phyloP scores from a whole-genome alignment of 1,140 invertebrate species.

The Nasonia giraulti region DNA sequence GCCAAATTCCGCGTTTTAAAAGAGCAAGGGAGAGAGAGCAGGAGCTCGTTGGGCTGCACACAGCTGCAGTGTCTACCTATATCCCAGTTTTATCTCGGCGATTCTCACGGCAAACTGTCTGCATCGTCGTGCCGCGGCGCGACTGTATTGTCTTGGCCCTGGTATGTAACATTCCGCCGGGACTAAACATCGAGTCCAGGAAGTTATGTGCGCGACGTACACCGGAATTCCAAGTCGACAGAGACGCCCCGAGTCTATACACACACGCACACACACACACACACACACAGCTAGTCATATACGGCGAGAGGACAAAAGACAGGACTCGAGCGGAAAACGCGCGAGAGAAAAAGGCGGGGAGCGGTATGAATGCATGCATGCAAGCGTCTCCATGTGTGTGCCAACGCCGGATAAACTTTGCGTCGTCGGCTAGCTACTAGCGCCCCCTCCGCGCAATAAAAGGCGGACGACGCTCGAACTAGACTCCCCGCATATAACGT shows the following conservation, averaged over 20 bases:
- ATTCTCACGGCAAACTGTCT: constrained; percentile 38
- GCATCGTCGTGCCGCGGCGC: neutral
- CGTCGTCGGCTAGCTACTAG: neutral
- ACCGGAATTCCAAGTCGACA: constrained; percentile 37
- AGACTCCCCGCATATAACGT: neutral
- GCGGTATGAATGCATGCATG: constrained; percentile 42
- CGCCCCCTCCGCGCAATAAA: neutral
- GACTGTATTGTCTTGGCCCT: constrained; percentile 36
- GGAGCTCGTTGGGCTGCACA: neutral
- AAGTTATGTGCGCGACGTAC: constrained; percentile 49
- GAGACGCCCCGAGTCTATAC: neutral
- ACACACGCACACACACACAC: neutral
- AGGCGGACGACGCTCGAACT: neutral
- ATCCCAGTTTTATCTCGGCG: constrained; percentile 43
- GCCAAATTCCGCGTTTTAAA: constrained; percentile 40
- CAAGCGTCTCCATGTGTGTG: constrained; percentile 39
- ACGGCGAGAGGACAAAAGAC: constrained; percentile 15
- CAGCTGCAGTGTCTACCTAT: neutral
- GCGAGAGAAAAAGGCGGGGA: constrained; percentile 53
- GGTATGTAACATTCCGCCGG: constrained; percentile 36
- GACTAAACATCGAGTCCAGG: constrained; percentile 39
- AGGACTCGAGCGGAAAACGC: constrained; percentile 4
- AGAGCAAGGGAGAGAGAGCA: neutral
- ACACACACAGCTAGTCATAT: neutral
- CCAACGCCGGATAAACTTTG: constrained; percentile 40